These are phyloP conservation scores for Hippocampus kuda DNA, from an alignment of 2,797 vertebrate genomes.

Conservation along the genomic window DNA sequence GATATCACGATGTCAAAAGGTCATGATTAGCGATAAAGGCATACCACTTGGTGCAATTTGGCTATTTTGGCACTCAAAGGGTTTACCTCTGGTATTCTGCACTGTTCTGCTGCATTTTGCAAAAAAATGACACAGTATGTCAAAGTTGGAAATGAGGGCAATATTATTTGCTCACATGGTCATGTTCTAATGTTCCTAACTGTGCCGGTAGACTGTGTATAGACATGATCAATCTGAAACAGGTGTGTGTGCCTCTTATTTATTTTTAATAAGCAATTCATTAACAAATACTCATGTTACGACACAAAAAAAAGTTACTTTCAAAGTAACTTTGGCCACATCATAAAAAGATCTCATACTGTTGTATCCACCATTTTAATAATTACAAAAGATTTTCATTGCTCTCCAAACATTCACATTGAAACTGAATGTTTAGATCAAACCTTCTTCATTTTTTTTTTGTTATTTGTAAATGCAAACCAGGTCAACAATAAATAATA, in stretches of 20 bases:
- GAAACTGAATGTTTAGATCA: constrained; percentile 54
- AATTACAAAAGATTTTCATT: constrained; percentile 59
- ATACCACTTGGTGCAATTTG: no score
- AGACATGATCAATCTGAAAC: constrained; percentile 1
- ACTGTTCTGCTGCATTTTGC: not conserved
- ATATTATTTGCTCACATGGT: not conserved
- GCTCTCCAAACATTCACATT: constrained; percentile 59
- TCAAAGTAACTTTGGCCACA: constrained; percentile 71
- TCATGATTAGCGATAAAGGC: no score
- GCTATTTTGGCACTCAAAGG: no score
- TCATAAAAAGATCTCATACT: constrained; percentile 61
- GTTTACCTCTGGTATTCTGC: not conserved
- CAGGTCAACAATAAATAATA: constrained; percentile 80
- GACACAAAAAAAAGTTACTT: constrained; percentile 64
- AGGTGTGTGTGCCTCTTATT: constrained; percentile 65
- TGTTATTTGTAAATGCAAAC: constrained; percentile 70
- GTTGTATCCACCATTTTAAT: constrained; percentile 38
- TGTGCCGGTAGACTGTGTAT: not conserved
- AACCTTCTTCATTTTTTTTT: constrained; percentile 33
- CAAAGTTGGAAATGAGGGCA: not conserved
- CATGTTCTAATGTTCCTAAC: not conserved
- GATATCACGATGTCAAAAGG: no score
- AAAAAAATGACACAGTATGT: not conserved
- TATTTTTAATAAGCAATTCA: constrained; percentile 76
- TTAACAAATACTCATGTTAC: constrained; percentile 74